Percentiles rank a stretch among this genome's conserved stretches.
Evolutionary conservation across 2,113 vertebrate species (phyloP).

Genomic region (Capricornis sumatraensis): DNA sequence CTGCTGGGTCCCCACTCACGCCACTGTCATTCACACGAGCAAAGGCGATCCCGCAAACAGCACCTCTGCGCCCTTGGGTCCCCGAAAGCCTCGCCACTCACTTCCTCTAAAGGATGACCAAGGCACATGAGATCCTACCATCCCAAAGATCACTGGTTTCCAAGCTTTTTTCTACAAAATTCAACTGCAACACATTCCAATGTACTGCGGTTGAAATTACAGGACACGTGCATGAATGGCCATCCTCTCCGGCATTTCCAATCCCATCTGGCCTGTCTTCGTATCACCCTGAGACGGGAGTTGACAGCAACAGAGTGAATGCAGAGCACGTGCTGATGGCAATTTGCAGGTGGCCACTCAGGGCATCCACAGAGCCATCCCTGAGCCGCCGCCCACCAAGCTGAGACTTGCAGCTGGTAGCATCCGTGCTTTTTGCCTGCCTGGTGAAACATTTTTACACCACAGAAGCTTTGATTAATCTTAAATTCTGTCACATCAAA

Average conservation of each 20-base stretch:
- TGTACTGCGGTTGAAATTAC: not conserved
- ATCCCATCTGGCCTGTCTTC: not conserved
- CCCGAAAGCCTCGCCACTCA: not conserved
- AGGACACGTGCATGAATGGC: not conserved
- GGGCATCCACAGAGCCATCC: too few species aligned
- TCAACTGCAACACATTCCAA: not conserved
- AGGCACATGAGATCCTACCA: not conserved
- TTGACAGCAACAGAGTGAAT: not conserved
- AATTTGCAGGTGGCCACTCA: not conserved
- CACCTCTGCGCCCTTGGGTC: not conserved
- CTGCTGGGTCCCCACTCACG: not conserved
- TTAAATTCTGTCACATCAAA: slow-evolving; percentile 2
- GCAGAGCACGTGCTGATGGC: not conserved
- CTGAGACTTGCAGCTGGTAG: not conserved
- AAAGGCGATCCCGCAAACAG: not conserved
- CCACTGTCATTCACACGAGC: not conserved
- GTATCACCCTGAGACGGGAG: not conserved
- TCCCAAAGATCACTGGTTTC: not conserved
- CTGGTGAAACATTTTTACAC: not conserved
- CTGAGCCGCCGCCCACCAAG: not conserved
- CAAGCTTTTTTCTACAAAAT: not conserved
- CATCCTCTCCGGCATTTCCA: not conserved
- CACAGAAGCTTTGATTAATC: not conserved
- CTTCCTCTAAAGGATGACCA: not conserved
- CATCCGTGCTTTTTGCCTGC: not conserved